A percentile compares a stretch with the other conserved stretches of the same genome.
phyloP scores from a whole-genome alignment of 1,140 invertebrate genomes.

The Neodiprion pinetum region DNA sequence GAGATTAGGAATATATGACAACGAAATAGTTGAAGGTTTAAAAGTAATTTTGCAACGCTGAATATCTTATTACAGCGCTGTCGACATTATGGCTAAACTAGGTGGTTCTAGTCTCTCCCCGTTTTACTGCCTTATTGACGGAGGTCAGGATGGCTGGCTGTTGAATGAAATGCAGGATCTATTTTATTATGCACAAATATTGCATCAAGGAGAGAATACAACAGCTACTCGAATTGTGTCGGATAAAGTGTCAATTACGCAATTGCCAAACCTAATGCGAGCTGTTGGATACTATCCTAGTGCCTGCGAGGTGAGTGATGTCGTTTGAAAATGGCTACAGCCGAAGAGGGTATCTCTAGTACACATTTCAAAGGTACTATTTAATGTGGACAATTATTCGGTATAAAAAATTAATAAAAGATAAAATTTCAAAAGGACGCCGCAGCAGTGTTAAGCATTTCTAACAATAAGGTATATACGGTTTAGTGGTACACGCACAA shows the following conservation, averaged over 20 bases:
- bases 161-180: slow-evolving; percentile 74
- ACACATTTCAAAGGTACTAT: neutral
- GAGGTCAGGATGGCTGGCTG: slow-evolving; percentile 67
- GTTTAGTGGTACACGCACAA: too few relatives aligned
- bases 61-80: slow-evolving; percentile 50
- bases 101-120: slow-evolving; percentile 66
- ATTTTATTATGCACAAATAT: slow-evolving; percentile 78
- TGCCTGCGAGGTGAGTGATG: slow-evolving; percentile 70
- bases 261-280: slow-evolving; percentile 75
- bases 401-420: too few relatives aligned
- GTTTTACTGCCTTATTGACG: slow-evolving; percentile 66
- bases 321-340: neutral
- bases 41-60: neutral
- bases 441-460: too few relatives aligned
- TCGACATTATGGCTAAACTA: slow-evolving; percentile 59
- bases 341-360: neutral
- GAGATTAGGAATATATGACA: too few relatives aligned
- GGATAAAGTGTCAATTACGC: slow-evolving; percentile 66
- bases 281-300: slow-evolving; percentile 78
- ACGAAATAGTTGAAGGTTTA: too few relatives aligned
- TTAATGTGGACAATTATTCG: too few relatives aligned
- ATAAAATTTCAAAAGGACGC: too few relatives aligned
- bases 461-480: too few relatives aligned
- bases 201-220: slow-evolving; percentile 72
- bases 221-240: slow-evolving; percentile 64